Conservation (phyloP, 2,888 invertebrate genomes). For the Ypsolopha scabrella region DNA sequence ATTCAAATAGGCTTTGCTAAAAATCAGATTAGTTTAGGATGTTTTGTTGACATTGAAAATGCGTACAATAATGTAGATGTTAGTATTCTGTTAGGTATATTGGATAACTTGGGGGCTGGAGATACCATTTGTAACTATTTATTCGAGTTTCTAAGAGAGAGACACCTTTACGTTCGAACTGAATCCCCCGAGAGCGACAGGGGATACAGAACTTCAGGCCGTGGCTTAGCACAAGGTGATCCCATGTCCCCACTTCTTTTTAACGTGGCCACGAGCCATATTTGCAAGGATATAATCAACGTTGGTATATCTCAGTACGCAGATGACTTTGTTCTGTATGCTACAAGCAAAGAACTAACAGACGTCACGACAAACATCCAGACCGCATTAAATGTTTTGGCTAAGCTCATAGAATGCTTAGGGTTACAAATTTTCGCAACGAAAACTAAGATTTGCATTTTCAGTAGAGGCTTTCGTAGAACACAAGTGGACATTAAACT, state of each 20-base stretch:
- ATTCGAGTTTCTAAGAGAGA: slow-evolving; percentile 11
- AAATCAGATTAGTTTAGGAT: slow-evolving; percentile 10
- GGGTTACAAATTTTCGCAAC: neutral
- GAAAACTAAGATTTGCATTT: neutral
- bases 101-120: slow-evolving; percentile 2
- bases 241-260: slow-evolving; percentile 22
- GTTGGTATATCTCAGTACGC: slow-evolving; percentile 1
- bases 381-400: neutral
- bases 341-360: neutral
- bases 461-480: no score
- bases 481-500: neutral
- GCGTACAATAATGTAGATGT: slow-evolving; percentile 19
- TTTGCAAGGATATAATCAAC: slow-evolving; percentile 5
- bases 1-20: slow-evolving; percentile 14
- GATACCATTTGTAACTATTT: slow-evolving; percentile 12
- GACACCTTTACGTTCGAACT: neutral
- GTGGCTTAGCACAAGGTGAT: slow-evolving; percentile 20
- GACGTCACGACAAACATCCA: neutral
- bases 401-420: neutral
- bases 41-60: slow-evolving; percentile 18
- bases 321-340: slow-evolving; percentile 2
- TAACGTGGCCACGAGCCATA: slow-evolving; percentile 15
- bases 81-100: slow-evolving; percentile 8
- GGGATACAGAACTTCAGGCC: slow-evolving; percentile 8
- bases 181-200: neutral